These are phyloP conservation scores for Solea senegalensis DNA, from an alignment of 2,113 vertebrate genomes.

Conservation along the genomic window DNA sequence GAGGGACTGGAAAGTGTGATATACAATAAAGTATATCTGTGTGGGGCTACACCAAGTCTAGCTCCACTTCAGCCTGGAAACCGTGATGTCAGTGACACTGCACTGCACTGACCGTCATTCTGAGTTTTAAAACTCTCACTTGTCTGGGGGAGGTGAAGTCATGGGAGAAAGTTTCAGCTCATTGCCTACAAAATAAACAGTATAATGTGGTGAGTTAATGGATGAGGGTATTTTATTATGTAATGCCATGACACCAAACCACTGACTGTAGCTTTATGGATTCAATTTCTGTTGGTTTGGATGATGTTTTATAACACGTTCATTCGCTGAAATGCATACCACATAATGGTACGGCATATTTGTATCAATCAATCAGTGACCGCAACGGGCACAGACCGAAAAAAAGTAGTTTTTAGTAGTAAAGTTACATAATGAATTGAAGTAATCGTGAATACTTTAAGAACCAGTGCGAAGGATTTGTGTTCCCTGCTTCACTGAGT, in stretches of 20 bases:
- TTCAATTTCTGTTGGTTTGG: neutral
- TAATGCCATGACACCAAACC: neutral
- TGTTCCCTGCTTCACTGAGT: no score
- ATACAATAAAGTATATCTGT: constrained; percentile 22
- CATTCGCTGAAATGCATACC: neutral
- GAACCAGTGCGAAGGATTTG: no score
- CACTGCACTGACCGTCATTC: constrained; percentile 31
- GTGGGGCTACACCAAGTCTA: constrained; percentile 26
- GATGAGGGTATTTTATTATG: neutral
- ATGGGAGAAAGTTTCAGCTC: constrained; percentile 23
- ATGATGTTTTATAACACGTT: neutral
- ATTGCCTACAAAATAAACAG: constrained; percentile 10
- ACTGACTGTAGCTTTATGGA: neutral
- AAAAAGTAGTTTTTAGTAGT: neutral
- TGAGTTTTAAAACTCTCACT: constrained; percentile 41
- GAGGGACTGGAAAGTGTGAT: constrained; percentile 72
- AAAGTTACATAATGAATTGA: neutral
- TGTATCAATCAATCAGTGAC: neutral
- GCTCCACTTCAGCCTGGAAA: constrained; percentile 61
- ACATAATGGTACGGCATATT: neutral
- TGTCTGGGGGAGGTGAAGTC: constrained; percentile 62
- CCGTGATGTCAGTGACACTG: constrained; percentile 63
- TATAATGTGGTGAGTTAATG: neutral
- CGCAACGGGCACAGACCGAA: neutral
- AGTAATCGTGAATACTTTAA: no score